Evolutionary conservation across 2,888 invertebrate genomes (phyloP), one percentile per base, ranked within the genome.

Genomic region (Busseola fusca): DNA sequence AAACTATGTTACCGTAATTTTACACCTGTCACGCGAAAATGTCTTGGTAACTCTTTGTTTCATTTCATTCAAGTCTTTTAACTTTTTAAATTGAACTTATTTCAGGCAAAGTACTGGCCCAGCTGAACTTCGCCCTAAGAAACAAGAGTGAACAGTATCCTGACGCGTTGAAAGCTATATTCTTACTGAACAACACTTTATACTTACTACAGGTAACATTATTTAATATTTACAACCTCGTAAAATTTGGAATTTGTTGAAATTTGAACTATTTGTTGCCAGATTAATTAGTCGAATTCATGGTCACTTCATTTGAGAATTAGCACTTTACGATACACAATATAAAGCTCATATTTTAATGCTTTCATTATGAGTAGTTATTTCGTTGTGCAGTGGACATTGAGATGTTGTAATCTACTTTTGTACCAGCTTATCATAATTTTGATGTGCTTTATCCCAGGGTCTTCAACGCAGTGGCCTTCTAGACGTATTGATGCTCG

Each of bases 151-250:
- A 99, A 87, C 97, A 98, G 75, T 99, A 99, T 89, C 97, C 97
- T 54, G 99, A 99, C 90, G 98, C 98, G 6, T 96, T 99, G 25
- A 97, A 98, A 86, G 98, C 98, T 12, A 97, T 99, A 68, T 99
- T 99, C 90, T 97, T 99, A 75, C 95, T 99, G 58, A 99, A 99
- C 93, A 99, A 99, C 92, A 98, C 98, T 82, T 97, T 99, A 91
- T 99, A 99, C 89, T 97, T 99, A 76, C 95, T 99, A n/a, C 99
- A 95, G 92, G 96, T 95, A 83, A 76, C 21, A 60, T 52, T 25
- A 52, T 64, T 56, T 59, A 57, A 37, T 57, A 45, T 16, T 16
- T 68, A n/a, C 45, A 3, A 25, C 1, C 10, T 9, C 7, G 3
- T 58, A 10, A 34, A 16, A 0, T 50, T n/a, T 25, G 3, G 5